Evolutionary conservation across 2,888 invertebrate genomes (phyloP), one percentile per base, ranked within the genome.

Genomic region (Ennomos fuscantarius): DNA sequence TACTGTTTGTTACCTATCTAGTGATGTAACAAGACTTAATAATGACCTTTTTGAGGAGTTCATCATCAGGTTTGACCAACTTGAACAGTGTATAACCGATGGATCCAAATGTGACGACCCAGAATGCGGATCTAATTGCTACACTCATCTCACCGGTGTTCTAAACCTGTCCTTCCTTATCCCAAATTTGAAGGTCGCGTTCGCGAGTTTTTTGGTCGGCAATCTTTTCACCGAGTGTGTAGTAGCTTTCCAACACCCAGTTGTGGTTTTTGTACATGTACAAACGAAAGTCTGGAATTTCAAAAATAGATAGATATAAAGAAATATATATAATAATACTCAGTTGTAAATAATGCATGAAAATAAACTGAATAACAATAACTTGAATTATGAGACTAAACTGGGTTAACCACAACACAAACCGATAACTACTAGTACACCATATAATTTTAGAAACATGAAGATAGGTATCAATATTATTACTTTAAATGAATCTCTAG

Each of bases 251-350:
- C 62, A 97, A 86, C 34, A 95, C 76, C 73, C 85, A 92, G 48
- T 95, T 95, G 79, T 89, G 95, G 65, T 95, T 94, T 54, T 94
- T 91, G 82, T 93, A 89, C 83, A 95, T 93, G 76, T 95, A 95
- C 69, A 93, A 88, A 62, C 96, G 94, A 74, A 95, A 95, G 85
- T 95, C 96, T 96, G 87, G 34, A 93, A 48, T 13, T 8, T n/a
- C 9, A 3, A 24, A 41, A 24, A 8, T 10, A 3, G 8, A 15
- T 10, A 9, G n/a, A n/a, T n/a, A n/a, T n/a, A n/a, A n/a, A n/a
- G n/a, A n/a, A n/a, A n/a, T n/a, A n/a, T n/a, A n/a, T n/a, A n/a
- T n/a, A n/a, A n/a, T n/a, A n/a, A n/a, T n/a, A n/a, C n/a, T n/a
- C n/a, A n/a, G n/a, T 15, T 15, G 15, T 15, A 15, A 15, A 24